These are phyloP conservation scores for Sylvia atricapilla DNA, from an alignment of 2,113 vertebrate species.

Conservation along the genomic window DNA sequence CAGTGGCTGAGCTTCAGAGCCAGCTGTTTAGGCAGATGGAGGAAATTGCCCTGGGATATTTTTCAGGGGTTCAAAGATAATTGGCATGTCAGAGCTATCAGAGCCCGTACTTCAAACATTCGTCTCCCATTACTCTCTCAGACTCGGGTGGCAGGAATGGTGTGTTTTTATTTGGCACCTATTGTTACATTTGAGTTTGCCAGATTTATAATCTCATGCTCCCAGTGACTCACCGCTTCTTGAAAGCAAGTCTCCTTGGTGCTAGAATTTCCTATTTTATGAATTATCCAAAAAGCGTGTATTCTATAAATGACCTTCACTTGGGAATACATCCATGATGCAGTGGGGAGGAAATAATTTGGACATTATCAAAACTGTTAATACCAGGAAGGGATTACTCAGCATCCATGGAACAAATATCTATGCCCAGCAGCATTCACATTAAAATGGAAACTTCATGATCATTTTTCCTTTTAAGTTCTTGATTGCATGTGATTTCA, in stretches of 20 bases:
- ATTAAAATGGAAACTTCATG: not conserved
- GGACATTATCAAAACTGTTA: not conserved
- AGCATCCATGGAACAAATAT: not conserved
- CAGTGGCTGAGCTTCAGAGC: not conserved
- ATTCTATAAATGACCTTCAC: not conserved
- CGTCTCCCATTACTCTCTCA: not conserved
- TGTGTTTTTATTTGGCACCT: conserved; percentile 36
- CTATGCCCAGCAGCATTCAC: not conserved
- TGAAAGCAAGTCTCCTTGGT: conserved; percentile 19
- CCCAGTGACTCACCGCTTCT: conserved; percentile 40
- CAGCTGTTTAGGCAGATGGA: not conserved
- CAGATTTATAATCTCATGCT: not conserved
- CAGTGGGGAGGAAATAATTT: not conserved
- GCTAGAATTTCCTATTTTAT: conserved; percentile 30
- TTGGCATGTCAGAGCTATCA: not conserved
- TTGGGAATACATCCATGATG: conserved; percentile 19
- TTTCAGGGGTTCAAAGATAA: conserved; percentile 1
- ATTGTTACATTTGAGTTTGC: not conserved
- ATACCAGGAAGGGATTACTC: conserved; percentile 44
- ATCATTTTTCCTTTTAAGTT: not conserved
- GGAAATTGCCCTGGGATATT: not conserved
- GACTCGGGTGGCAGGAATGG: not conserved
- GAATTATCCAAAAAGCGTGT: not conserved
- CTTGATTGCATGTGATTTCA: not conserved
- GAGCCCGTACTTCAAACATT: not conserved